Evolutionary conservation across 2,113 vertebrate genomes (phyloP), one percentile per base, ranked within the genome.

Genomic region (Phycodurus eques): DNA sequence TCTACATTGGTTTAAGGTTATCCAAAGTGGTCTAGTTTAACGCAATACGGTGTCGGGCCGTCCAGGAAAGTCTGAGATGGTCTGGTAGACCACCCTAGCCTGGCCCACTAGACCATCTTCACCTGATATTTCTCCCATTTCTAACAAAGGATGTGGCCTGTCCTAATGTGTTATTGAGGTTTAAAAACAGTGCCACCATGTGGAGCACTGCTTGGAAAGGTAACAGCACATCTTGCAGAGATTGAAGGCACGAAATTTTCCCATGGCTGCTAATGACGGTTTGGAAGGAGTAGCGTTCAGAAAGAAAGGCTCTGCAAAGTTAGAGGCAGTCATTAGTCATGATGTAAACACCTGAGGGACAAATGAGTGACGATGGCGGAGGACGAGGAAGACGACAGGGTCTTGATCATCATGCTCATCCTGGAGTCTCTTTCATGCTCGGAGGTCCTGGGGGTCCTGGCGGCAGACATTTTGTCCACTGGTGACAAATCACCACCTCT

Each of bases 401-500:
- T 67, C 70, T 78, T 72, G 75, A 78, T 67, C 61, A 65, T 49
- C 72, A 62, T 14, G 63, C 74, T 67, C 56, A 57, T 49, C 70
- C 61, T 46, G 63, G 63, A 22, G 27, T 43, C 43, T 13, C 42
- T 13, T 47, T 22, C 43, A 15, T 66, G 42, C 7, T 66, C 12
- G 11, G 5, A 6, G 63, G n/a, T 46, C 20, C 3, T 12, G 11
- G 39, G 42, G 39, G 35, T 74, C 60, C 42, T 46, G 49, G 2
- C 44, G 0, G 51, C 51, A 76, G 61, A 47, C 63, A 70, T 20
- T 70, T 73, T 54, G 33, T 35, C 76, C 78, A 68, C 81, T 86
- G 43, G 75, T 82, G 74, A 85, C 70, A 74, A 74, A 87, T 75
- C 19, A 47, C 74, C 62, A 39, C 42, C 57, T 0, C 71, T 85